These are phyloP conservation scores for Brachionus asplanchnoidis DNA, from an alignment of 1,140 invertebrate genomes.

Conservation along the genomic window DNA sequence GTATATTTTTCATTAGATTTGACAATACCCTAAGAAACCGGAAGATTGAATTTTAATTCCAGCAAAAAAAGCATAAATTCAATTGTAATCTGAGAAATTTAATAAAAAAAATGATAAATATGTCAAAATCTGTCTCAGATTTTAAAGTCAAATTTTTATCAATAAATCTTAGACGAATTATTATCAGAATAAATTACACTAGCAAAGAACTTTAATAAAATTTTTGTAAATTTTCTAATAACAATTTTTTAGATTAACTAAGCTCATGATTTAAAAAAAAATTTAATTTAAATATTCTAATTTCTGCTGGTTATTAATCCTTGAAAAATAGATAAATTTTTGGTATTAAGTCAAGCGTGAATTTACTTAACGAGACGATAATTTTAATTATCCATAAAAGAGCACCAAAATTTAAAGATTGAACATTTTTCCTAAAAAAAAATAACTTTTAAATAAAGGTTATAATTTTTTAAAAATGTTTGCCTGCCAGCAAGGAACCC, in stretches of 20 bases:
- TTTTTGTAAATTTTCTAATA: no score
- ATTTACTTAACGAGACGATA: background rate
- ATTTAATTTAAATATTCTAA: background rate
- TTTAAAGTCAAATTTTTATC: background rate
- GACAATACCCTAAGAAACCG: background rate
- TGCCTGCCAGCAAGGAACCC: background rate
- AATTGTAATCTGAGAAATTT: background rate
- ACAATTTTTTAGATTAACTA: no score
- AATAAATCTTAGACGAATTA: background rate
- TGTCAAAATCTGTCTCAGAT: background rate
- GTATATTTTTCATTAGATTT: background rate
- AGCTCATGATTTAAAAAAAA: background rate
- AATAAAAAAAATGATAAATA: background rate
- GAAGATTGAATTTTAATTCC: background rate
- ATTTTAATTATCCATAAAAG: background rate
- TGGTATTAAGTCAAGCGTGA: background rate
- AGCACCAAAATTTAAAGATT: background rate
- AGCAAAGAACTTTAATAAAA: background rate
- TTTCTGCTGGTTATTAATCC: background rate
- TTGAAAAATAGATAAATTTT: background rate
- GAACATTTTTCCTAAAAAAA: background rate
- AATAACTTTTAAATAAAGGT: background rate
- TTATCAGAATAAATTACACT: background rate
- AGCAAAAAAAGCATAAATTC: background rate
- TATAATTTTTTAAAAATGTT: background rate